phyloP scores from a whole-genome alignment of 2,888 invertebrate genomes.

The Steinernema hermaphroditum region DNA sequence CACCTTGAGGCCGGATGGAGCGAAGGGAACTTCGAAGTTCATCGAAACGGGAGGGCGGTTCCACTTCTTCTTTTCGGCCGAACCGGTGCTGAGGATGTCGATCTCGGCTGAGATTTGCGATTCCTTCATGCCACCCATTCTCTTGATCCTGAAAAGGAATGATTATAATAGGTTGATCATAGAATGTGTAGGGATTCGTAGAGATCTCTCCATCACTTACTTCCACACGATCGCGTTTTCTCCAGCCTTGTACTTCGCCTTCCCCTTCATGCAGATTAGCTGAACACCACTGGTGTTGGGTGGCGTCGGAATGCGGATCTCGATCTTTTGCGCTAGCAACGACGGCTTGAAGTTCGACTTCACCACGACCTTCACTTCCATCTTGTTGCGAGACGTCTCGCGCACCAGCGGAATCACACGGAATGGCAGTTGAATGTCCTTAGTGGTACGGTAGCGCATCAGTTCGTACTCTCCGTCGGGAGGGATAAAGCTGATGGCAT shows the following conservation, averaged over 20 bases:
- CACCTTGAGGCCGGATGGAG: constrained; percentile 98
- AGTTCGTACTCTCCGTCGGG: constrained; percentile 99
- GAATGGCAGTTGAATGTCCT: constrained; percentile 98
- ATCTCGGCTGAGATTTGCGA: constrained; percentile 99
- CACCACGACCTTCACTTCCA: constrained; percentile 98
- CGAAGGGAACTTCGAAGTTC: constrained; percentile 98
- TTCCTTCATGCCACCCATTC: constrained; percentile 87
- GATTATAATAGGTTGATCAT: background rate
- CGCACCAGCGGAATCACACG: constrained; percentile 96
- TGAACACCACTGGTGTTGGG: constrained; percentile 98
- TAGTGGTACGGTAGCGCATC: constrained; percentile 98
- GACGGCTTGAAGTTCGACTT: constrained; percentile 99
- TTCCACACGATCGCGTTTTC: constrained; percentile 98
- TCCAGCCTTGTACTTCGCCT: constrained; percentile 98
- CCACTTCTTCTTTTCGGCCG: constrained; percentile 86
- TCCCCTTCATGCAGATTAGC: constrained; percentile 93
- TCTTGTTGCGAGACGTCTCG: constrained; percentile 96
- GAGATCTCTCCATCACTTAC: constrained; percentile 74
- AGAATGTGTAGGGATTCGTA: no score
- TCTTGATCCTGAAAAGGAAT: constrained; percentile 69
- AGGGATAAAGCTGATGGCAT: constrained; percentile 99
- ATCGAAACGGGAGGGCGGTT: constrained; percentile 99
- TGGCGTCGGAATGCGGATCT: constrained; percentile 93
- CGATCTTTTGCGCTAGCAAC: constrained; percentile 95
- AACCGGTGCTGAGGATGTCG: constrained; percentile 93